phyloP scores from a whole-genome alignment of 2,888 invertebrate genomes.

The Calephelis perditalis region DNA sequence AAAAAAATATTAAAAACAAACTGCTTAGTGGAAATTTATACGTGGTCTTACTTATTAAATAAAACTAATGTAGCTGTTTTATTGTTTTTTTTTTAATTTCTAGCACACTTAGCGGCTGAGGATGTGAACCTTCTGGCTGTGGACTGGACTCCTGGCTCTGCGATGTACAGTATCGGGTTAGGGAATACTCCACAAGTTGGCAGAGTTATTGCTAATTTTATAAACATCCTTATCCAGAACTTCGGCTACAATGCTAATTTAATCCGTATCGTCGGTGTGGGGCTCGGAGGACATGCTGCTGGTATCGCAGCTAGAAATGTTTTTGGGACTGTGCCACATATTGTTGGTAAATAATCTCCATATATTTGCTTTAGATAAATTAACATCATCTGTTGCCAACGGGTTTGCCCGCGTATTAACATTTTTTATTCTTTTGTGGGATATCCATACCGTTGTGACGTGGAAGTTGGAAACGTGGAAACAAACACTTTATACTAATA shows the following conservation, averaged over 20 bases:
- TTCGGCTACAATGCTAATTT: conserved; percentile 45
- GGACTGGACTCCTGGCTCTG: conserved; percentile 56
- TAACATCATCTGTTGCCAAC: too few relatives aligned
- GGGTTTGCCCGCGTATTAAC: too few relatives aligned
- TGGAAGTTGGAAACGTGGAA: too few relatives aligned
- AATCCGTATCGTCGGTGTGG: conserved; percentile 62
- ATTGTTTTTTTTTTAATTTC: conserved; percentile 23
- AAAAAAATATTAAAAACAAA: too few relatives aligned
- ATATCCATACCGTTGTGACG: too few relatives aligned
- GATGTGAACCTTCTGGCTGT: conserved; percentile 62
- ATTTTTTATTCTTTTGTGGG: too few relatives aligned
- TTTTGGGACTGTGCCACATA: conserved; percentile 43
- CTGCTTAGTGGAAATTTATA: too few relatives aligned
- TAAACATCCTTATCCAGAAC: conserved; percentile 48
- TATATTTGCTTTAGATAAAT: too few relatives aligned
- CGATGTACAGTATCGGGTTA: conserved; percentile 51
- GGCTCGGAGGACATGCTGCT: conserved; percentile 64
- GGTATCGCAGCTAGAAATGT: conserved; percentile 56
- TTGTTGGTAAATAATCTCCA: conserved; percentile 47
- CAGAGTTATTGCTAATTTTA: conserved; percentile 49
- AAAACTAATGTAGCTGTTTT: too few relatives aligned
- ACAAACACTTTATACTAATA: too few relatives aligned
- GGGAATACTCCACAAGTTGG: conserved; percentile 53
- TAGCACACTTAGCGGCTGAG: conserved; percentile 48
- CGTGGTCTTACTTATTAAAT: too few relatives aligned